Evolutionary conservation across 2,797 vertebrate genomes (phyloP).

Genomic region (Menidia menidia): DNA sequence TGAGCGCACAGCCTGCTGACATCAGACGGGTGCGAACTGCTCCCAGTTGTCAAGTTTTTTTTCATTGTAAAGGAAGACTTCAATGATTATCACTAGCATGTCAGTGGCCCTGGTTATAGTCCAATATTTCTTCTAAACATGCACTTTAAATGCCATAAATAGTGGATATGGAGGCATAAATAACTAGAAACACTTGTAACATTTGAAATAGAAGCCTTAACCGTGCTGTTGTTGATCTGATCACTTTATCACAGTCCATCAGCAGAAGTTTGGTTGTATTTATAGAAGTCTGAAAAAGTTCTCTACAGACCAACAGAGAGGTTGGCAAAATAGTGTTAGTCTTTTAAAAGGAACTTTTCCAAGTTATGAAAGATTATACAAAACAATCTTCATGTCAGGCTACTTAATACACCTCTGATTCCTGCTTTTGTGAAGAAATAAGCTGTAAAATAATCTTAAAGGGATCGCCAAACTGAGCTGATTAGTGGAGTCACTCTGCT

Average conservation of each 20-base stretch:
- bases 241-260: conserved; percentile 23
- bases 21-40: conserved; percentile 30
- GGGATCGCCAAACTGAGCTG: not conserved
- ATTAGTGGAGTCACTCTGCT: conserved; percentile 23
- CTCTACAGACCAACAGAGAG: conserved; percentile 14
- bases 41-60: conserved; percentile 29
- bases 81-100: conserved; percentile 46
- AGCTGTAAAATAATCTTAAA: conserved; percentile 46
- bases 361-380: conserved; percentile 46
- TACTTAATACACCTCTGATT: conserved; percentile 62
- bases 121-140: conserved; percentile 6
- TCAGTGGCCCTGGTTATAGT: conserved; percentile 23
- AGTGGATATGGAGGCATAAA: conserved; percentile 28
- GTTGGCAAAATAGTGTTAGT: conserved; percentile 16
- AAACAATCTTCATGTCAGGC: conserved; percentile 63
- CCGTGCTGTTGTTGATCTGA: conserved; percentile 33
- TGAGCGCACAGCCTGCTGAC: conserved; percentile 35
- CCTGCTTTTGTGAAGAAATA: conserved; percentile 56
- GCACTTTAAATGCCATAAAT: conserved; percentile 46
- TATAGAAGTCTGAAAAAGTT: conserved; percentile 17
- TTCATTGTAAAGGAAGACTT: conserved; percentile 49
- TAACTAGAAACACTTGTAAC: conserved; percentile 26
- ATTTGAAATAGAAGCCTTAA: conserved; percentile 31
- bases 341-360: conserved; percentile 33
- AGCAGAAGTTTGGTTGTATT: conserved; percentile 5